phyloP scores from a whole-genome alignment of 2,888 invertebrate species.

The Drosophila tanythrix region DNA sequence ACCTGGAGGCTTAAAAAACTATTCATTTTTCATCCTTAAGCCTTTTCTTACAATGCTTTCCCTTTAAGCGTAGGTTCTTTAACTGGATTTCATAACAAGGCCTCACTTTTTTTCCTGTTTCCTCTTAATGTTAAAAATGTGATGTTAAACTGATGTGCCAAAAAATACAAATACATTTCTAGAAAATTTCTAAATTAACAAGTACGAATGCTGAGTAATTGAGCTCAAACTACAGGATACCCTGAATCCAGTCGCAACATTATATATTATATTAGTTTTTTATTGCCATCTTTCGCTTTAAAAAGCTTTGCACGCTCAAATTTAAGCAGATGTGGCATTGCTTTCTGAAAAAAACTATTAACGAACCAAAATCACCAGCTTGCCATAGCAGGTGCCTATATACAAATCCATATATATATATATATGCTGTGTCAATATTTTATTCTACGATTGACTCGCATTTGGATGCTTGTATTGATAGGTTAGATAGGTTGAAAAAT shows the following conservation, averaged over 20 bases:
- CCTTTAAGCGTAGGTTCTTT: no score
- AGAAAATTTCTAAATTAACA: not conserved
- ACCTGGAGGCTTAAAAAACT: no score
- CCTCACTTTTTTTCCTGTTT: not conserved
- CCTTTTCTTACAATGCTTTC: no score
- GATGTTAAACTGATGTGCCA: no score
- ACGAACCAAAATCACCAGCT: not conserved
- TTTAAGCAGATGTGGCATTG: not conserved
- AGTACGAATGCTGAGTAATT: not conserved
- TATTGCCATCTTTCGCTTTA: not conserved
- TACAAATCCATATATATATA: no score
- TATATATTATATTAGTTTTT: not conserved
- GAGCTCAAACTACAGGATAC: not conserved
- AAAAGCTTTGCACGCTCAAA: not conserved
- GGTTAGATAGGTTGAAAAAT: no score
- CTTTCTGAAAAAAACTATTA: not conserved
- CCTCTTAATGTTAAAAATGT: not conserved
- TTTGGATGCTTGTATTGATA: no score
- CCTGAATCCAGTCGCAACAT: not conserved
- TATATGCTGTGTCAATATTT: no score
- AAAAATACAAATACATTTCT: not conserved
- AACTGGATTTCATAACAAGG: no score
- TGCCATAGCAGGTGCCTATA: not conserved
- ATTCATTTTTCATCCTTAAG: no score
- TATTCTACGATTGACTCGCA: no score